Conservation (phyloP, 2,888 invertebrate genomes). For the Drepana falcataria region DNA sequence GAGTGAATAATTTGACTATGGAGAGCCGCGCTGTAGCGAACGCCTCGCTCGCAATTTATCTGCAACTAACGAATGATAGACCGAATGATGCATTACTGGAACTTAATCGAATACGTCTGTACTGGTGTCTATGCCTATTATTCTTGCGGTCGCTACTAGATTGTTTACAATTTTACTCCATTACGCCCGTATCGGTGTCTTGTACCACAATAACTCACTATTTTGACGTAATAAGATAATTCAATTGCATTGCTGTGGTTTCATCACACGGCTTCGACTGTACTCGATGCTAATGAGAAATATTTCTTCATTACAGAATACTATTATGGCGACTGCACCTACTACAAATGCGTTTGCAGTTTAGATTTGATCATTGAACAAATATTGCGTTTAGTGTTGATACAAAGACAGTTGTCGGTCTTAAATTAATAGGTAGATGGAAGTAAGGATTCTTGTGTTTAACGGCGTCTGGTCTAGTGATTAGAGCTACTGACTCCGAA, state of each 20-base stretch:
- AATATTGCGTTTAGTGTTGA: too few species aligned
- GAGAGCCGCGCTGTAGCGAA: constrained; percentile 48
- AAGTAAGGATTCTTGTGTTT: too few species aligned
- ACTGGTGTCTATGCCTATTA: constrained; percentile 19
- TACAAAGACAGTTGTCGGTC: too few species aligned
- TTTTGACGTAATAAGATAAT: constrained; percentile 27
- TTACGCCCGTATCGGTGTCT: constrained; percentile 4
- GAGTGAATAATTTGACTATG: constrained; percentile 75
- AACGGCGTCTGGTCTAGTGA: too few species aligned
- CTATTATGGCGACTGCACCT: background rate
- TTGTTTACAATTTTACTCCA: constrained; percentile 18
- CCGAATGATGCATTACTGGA: constrained; percentile 43
- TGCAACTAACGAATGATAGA: constrained; percentile 48
- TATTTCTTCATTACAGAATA: background rate
- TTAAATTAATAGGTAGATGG: too few species aligned
- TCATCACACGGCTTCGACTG: constrained; percentile 1
- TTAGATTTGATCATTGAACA: too few species aligned
- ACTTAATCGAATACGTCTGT: constrained; percentile 36
- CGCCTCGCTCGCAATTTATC: constrained; percentile 59
- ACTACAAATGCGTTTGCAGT: background rate
- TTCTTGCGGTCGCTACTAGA: constrained; percentile 30
- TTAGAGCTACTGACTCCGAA: too few species aligned
- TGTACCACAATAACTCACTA: constrained; percentile 23
- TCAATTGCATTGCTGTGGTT: constrained; percentile 24
- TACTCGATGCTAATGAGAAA: constrained; percentile 3